Conservation (phyloP, 2,113 vertebrate species). For the Brienomyrus longianalis region DNA sequence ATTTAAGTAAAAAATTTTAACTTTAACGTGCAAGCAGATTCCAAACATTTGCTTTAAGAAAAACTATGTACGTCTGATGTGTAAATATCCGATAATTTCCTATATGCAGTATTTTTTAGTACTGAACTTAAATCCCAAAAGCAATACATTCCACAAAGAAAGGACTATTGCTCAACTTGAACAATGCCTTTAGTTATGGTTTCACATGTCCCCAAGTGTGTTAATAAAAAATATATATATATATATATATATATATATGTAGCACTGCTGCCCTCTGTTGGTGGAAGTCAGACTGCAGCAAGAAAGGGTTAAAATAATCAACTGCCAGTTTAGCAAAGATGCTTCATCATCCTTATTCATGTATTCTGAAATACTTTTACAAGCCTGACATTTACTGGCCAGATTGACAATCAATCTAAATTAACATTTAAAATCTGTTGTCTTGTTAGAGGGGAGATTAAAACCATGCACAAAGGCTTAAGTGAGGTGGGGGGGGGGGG, state of each 20-base stretch:
- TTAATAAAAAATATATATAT: background rate
- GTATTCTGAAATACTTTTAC: background rate
- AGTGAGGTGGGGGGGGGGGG: background rate
- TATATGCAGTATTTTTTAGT: background rate
- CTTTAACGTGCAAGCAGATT: background rate
- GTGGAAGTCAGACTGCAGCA: background rate
- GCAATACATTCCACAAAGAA: background rate
- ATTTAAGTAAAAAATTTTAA: no score
- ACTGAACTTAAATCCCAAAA: background rate
- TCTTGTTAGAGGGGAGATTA: background rate
- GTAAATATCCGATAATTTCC: background rate
- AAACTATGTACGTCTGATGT: background rate
- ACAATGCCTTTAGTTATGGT: background rate
- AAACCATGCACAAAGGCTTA: background rate
- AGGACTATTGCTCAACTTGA: background rate
- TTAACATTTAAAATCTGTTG: background rate
- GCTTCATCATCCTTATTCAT: background rate
- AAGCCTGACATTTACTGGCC: background rate
- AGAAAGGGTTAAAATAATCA: background rate
- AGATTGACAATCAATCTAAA: background rate
- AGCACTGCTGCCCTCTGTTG: conserved; percentile 35
- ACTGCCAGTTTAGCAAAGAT: background rate
- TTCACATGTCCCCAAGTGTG: background rate
- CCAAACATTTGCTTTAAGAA: background rate
- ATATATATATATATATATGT: background rate